Evolutionary conservation across 2,797 vertebrate species (phyloP), one percentile per base, ranked within the genome.

Genomic region (Syncerus caffer): DNA sequence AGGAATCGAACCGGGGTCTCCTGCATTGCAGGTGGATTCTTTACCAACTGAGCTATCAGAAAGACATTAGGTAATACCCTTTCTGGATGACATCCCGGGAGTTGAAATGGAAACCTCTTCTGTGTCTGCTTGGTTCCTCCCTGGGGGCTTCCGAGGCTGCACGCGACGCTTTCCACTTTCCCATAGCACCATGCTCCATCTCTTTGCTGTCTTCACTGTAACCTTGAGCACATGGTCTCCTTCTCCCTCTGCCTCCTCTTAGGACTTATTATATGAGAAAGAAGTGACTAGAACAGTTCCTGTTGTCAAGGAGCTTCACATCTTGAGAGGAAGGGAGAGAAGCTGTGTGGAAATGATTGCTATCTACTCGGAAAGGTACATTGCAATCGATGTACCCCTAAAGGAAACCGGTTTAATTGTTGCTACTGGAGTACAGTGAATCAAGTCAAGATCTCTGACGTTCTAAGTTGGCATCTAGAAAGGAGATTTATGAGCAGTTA

Each of bases 161-260:
- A 4, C 14, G 27, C 4, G 6, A 4, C 6, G n/a, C 31, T 31
- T 19, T 29, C 13, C 13, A n/a, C 31, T 34, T 19, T 29, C 7
- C 25, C 19, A 31, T 4, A 14, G 29, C 9, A 38, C 19, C 1
- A 13, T 1, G 2, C 64, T 15, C 5, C 2, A 0, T 71, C 42
- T 45, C 76, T 67, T 8, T 17, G 50, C 11, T 3, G 5, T 38
- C 19, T 27, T 90, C 3, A 3, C 11, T 16, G 34, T 50, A 5
- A 14, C 34, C 57, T 13, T 17, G 11, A 11, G 4, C 17, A 27
- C 6, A 4, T 29, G 23, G 25, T 2, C 50, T 51, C 10, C 74
- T 34, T 55, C 25, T 29, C 53, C 15, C 12, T 1, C 14, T 9
- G 12, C 23, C 62, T 80, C 25, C 31, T 74, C n/a, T 82, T 29